Evolutionary conservation across 1,140 invertebrate genomes (phyloP).

Genomic region (Pomacea maculata): DNA sequence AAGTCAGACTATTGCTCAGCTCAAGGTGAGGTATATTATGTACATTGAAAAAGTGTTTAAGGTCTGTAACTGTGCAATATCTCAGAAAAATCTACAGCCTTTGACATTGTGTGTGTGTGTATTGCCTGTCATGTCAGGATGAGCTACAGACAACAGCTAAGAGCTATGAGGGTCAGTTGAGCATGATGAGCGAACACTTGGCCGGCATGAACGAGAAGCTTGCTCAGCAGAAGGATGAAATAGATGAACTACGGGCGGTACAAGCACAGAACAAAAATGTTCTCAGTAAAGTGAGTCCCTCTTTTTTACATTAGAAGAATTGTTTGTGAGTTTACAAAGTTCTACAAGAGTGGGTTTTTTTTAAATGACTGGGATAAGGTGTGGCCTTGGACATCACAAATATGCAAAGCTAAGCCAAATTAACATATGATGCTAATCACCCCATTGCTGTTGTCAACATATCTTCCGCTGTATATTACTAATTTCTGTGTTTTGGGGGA

Average conservation of each 20-base stretch:
- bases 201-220: constrained; percentile 91
- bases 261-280: constrained; percentile 36
- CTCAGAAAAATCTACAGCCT: constrained; percentile 35
- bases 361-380: too few species aligned
- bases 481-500: too few species aligned
- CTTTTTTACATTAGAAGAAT: background rate
- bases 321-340: background rate
- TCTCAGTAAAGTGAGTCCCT: constrained; percentile 5
- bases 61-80: background rate
- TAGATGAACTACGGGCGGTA: constrained; percentile 64
- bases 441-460: too few species aligned
- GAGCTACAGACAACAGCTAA: constrained; percentile 75
- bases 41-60: background rate
- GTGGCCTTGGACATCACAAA: too few species aligned
- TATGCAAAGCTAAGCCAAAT: too few species aligned
- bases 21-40: constrained; percentile 48
- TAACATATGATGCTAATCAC: too few species aligned
- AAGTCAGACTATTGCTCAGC: constrained; percentile 51
- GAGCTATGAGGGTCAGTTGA: constrained; percentile 89
- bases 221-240: constrained; percentile 79
- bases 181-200: constrained; percentile 90
- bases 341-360: too few species aligned
- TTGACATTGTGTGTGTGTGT: background rate
- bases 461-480: too few species aligned
- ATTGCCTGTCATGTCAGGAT: constrained; percentile 60